Base-by-base conservation (phyloP, 2,113 vertebrate genomes). In the Rhinogobius similis region DNA sequence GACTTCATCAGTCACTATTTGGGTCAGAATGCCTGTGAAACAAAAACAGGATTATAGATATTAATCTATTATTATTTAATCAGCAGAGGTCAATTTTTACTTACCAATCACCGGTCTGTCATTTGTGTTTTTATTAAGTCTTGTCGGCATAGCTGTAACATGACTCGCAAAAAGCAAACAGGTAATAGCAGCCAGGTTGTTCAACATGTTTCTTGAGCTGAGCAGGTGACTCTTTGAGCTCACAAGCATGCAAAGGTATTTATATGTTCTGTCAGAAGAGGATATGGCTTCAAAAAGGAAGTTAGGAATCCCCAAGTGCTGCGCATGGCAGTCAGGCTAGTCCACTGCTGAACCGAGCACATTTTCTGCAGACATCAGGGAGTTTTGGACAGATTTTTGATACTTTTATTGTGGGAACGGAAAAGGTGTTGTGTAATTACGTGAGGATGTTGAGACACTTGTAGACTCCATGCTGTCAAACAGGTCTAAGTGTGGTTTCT, bases 1-100 rank as follows among this genome's bases (percentile, higher is more conserved):
- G 1, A 20, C 55, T 2, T 89, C 75, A 68, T 92, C 92, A 1
- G 71, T 68, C 29, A 93, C 89, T 10, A 92, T 70, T 77, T 94
- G 93, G 16, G 93, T 87, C 75, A 95, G 75, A 85, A 95, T 86
- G 13, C 94, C 94, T 95, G 67, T 0, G 18, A 43, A 62, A 58
- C 39, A 67, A 64, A 65, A 36, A 65, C 39, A 69, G 38, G 29
- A 32, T 36, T 14, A 38, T 10, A 16, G 53, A n/a, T 61, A 14
- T 14, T 5, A 8, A 58, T 13, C 11, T 18, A 27, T 58, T 6
- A 10, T n/a, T 50, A 11, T 4, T 55, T 11, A 52, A 5, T 55
- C 14, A 6, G 11, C 23, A 0, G 20, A 1, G 1, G 48, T 10
- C 0, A 0, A 6, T 32, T 10, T 63, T 29, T 13, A 81, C 89